These are phyloP conservation scores for Galago senegalensis DNA, from an alignment of 2,797 vertebrate genomes.

Conservation along the genomic window DNA sequence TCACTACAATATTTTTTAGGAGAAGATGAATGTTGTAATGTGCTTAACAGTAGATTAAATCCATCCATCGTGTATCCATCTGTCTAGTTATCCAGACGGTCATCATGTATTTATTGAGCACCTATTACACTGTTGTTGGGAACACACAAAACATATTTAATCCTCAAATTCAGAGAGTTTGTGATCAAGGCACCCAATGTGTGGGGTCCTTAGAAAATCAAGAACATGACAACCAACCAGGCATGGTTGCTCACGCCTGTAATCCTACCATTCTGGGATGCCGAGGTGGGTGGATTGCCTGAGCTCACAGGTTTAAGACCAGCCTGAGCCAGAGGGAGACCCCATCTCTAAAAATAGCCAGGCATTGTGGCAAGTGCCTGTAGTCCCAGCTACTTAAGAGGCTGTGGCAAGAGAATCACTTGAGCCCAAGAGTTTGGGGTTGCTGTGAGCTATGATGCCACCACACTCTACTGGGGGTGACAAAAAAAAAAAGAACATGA, in stretches of 20 bases:
- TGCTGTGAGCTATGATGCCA: too few species aligned
- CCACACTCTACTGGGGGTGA: too few species aligned
- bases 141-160: not conserved
- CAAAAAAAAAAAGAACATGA: not conserved
- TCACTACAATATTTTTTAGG: not conserved
- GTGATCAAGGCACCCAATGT: not conserved
- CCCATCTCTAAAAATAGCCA: too few species aligned
- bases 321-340: too few species aligned
- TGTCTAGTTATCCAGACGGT: not conserved
- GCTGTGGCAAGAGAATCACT: too few species aligned
- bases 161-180: not conserved
- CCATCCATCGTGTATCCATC: not conserved
- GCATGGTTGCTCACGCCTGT: too few species aligned
- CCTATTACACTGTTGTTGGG: not conserved
- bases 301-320: too few species aligned
- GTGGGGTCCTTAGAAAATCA: constrained; percentile 13
- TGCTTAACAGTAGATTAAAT: not conserved
- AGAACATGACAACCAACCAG: not conserved
- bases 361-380: too few species aligned
- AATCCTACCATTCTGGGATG: too few species aligned
- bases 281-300: too few species aligned
- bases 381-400: too few species aligned
- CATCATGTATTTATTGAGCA: not conserved
- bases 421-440: too few species aligned
- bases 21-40: not conserved